Evolutionary conservation across 2,113 vertebrate genomes (phyloP).

Genomic region (Muntiacus reevesi): DNA sequence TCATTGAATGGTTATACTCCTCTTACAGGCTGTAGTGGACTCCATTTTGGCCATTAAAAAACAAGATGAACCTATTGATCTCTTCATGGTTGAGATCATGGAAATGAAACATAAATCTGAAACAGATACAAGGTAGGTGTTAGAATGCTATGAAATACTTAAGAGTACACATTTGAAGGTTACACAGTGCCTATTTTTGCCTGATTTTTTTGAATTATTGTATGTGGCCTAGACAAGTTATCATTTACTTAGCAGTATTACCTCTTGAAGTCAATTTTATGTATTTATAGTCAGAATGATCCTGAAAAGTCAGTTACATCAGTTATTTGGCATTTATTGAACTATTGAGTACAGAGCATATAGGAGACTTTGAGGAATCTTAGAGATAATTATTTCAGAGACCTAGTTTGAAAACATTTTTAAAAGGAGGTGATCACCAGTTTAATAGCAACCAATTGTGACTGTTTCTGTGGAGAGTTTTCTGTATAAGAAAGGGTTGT

Average conservation of each 20-base stretch:
- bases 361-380: neutral
- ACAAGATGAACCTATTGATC: constrained; percentile 91
- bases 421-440: neutral
- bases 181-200: neutral
- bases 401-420: neutral
- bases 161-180: neutral
- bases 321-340: neutral
- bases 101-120: constrained; percentile 99
- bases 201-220: neutral
- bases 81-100: constrained; percentile 99
- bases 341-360: neutral
- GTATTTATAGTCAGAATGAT: neutral
- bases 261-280: neutral
- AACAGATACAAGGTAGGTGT: constrained; percentile 93
- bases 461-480: neutral
- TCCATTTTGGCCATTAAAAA: constrained; percentile 91
- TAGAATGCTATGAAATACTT: neutral
- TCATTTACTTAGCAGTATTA: neutral
- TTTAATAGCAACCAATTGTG: neutral
- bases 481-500: neutral
- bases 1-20: neutral
- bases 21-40: constrained; percentile 93
- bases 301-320: neutral
- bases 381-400: neutral
- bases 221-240: neutral